A percentile compares a stretch with the other conserved stretches of the same genome.
Conservation (phyloP, 1,140 invertebrate species). For the Zaprionus ghesquierei region DNA sequence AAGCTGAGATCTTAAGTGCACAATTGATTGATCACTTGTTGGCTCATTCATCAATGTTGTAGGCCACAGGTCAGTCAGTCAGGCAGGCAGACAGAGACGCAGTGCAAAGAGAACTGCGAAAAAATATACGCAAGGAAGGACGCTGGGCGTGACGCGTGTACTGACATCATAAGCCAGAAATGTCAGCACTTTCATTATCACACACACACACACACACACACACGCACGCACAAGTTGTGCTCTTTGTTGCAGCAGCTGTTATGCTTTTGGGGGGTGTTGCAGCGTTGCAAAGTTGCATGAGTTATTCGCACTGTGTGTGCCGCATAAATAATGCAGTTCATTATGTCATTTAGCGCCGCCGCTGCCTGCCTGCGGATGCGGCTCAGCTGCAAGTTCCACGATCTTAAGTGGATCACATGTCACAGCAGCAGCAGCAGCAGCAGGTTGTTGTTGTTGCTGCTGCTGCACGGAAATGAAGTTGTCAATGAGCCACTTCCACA, state of each 20-base stretch:
- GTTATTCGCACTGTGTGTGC: slow-evolving; percentile 62
- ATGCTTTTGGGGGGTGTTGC: not conserved
- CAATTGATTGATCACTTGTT: slow-evolving; percentile 8
- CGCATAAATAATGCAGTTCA: slow-evolving; percentile 81
- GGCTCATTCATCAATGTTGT: slow-evolving; percentile 23
- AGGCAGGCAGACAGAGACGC: not conserved
- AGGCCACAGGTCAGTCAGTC: not conserved
- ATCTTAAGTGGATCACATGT: slow-evolving; percentile 60
- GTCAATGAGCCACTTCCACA: slow-evolving; percentile 80
- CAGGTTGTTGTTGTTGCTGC: slow-evolving; percentile 32
- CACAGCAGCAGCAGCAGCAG: slow-evolving; percentile 32
- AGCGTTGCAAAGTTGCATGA: slow-evolving; percentile 8
- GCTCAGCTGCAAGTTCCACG: slow-evolving; percentile 39
- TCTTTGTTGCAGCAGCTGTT: slow-evolving; percentile 15
- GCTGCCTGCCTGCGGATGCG: slow-evolving; percentile 56
- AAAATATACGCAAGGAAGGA: not conserved
- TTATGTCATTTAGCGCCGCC: slow-evolving; percentile 78
- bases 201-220: slow-evolving; percentile 35
- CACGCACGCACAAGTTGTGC: slow-evolving; percentile 60
- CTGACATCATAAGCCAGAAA: slow-evolving; percentile 72
- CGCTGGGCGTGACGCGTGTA: slow-evolving; percentile 12
- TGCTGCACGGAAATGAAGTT: slow-evolving; percentile 77
- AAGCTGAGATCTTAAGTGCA: slow-evolving; percentile 5
- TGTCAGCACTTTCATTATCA: slow-evolving; percentile 77
- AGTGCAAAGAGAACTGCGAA: not conserved